Evolutionary conservation across 2,888 invertebrate species (phyloP), one percentile per base, ranked within the genome.

Genomic region (Patella caerulea): DNA sequence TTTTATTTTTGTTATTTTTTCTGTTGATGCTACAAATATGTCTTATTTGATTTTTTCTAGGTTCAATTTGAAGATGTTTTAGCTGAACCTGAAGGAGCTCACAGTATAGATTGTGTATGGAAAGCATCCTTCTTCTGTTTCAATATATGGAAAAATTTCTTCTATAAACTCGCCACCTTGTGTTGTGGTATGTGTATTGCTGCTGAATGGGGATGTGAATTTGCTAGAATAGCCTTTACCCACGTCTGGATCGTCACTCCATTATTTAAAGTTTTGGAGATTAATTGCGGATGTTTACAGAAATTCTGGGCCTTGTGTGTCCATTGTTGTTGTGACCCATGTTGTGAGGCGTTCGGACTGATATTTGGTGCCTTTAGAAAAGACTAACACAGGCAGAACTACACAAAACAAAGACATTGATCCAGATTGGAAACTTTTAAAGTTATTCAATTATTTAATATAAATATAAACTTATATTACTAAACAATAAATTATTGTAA

Each of bases 241-340:
- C 95, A 95, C 92, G 94, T 95, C 87, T 95, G 95, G 95, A 94
- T 94, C 88, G 92, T 94, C 55, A 94, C 94, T 0, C 95, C 95
- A 0, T 94, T 94, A 79, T 91, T 95, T 73, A 93, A 95, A 78
- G 93, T 91, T 79, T 93, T 94, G 90, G 94, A 94, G 91, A 94
- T 95, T 87, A 94, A 87, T 77, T 86, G 86, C 34, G 87, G 83
- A n/a, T 81, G 84, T 54, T 75, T 79, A 73, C 84, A 83, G 81
- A 86, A 84, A 77, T 53, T 87, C 72, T 79, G 93, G 93, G 92
- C 95, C 12, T 77, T 84, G n/a, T 86, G 88, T 73, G 77, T 95
- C 88, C 95, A 95, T 75, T 88, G 87, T 77, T 86, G 79, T 29
- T 45, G 83, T 0, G 87, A 86, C 17, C 88, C 88, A 0, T 65